Evolutionary conservation across 2,797 vertebrate species (phyloP).

Genomic region (Coccyzus lansbergi): DNA sequence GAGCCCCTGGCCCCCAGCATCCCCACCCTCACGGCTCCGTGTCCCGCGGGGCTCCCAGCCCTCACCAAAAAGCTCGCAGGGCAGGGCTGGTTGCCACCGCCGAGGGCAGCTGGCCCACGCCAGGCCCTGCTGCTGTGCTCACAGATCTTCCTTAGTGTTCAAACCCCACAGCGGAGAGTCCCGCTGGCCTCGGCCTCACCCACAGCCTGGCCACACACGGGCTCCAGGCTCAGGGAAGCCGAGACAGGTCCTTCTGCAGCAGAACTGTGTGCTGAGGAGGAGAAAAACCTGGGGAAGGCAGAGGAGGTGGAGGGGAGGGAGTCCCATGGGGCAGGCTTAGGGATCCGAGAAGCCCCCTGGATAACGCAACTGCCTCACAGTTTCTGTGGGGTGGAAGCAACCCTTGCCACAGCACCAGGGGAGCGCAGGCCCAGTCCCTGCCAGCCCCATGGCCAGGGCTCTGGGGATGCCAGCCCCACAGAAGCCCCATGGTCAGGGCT

Average conservation of each 20-base stretch:
- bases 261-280: background rate
- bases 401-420: fast-evolving
- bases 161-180: background rate
- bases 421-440: background rate
- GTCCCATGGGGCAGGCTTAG: fast-evolving
- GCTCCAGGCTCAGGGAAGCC: background rate
- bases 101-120: background rate
- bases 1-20: background rate
- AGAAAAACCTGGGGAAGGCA: background rate
- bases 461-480: no score
- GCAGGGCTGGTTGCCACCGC: fast-evolving
- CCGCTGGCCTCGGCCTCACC: background rate
- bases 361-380: fast-evolving
- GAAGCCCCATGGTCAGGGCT: no score
- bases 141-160: background rate
- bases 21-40: background rate
- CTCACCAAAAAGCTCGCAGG: background rate
- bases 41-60: background rate
- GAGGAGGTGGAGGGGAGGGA: background rate
- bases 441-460: no score
- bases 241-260: background rate
- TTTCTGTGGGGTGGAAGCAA: background rate
- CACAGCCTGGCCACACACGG: background rate
- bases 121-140: background rate
- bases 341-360: background rate